These are phyloP conservation scores for Coelopa pilipes DNA, from an alignment of 2,888 invertebrate genomes.

Conservation along the genomic window DNA sequence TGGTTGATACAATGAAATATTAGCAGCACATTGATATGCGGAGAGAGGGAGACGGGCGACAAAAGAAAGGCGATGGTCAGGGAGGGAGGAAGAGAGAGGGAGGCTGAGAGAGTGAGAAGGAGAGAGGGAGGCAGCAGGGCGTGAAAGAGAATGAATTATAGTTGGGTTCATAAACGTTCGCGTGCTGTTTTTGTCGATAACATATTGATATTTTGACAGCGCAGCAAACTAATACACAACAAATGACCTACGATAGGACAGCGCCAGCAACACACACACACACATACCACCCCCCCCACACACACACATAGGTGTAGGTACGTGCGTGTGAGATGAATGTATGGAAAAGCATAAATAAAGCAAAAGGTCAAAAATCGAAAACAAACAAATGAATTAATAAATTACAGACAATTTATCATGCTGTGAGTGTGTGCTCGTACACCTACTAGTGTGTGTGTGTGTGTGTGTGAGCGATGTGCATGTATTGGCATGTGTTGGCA, in stretches of 20 bases:
- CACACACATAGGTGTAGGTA: neutral
- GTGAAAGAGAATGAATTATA: too few species aligned
- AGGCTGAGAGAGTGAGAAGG: too few species aligned
- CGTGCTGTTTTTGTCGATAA: constrained; percentile 26
- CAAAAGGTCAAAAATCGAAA: constrained; percentile 1
- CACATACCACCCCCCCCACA: constrained; percentile 11
- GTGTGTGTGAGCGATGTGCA: constrained; percentile 40
- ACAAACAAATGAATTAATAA: constrained; percentile 25
- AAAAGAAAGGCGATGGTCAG: too few species aligned
- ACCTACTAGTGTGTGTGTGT: constrained; percentile 1
- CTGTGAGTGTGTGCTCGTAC: neutral
- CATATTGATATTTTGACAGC: constrained; percentile 34
- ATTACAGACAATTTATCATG: constrained; percentile 24
- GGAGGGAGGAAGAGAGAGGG: too few species aligned
- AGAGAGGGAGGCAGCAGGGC: too few species aligned
- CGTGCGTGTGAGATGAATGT: neutral
- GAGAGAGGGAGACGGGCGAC: too few species aligned
- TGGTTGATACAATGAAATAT: too few species aligned
- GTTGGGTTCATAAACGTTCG: constrained; percentile 15
- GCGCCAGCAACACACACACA: neutral
- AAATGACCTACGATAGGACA: constrained; percentile 24
- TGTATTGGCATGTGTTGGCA: constrained; percentile 12
- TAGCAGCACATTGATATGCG: too few species aligned
- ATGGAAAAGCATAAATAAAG: neutral
- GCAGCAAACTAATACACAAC: constrained; percentile 29